Evolutionary conservation across 2,113 vertebrate species (phyloP).

Genomic region (Scopus umbretta): DNA sequence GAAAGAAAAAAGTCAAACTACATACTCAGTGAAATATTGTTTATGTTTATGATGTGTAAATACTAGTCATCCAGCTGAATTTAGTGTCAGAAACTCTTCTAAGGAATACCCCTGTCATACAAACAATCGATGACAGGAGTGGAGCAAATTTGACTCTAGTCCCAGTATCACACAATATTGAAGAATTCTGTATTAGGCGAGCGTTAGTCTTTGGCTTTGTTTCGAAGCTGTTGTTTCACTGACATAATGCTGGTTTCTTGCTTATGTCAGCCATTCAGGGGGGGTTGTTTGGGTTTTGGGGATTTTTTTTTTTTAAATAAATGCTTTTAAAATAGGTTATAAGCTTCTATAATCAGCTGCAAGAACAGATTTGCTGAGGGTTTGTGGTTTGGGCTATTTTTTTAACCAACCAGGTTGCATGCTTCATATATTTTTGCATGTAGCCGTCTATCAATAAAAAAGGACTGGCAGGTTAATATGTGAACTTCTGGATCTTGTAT

Average conservation of each 20-base stretch:
- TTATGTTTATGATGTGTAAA: neutral
- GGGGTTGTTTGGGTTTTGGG: neutral
- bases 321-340: neutral
- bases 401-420: slow-evolving; percentile 4
- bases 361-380: slow-evolving; percentile 16
- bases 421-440: slow-evolving; percentile 30
- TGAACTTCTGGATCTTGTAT: slow-evolving; percentile 2
- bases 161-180: neutral
- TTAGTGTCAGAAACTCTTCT: neutral
- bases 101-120: neutral
- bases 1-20: neutral
- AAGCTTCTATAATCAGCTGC: neutral
- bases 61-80: neutral
- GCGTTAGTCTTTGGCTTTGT: neutral
- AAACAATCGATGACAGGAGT: neutral
- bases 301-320: neutral
- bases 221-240: slow-evolving; percentile 10
- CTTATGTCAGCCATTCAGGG: neutral
- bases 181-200: neutral
- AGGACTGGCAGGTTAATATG: slow-evolving; percentile 17
- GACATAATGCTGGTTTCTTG: neutral
- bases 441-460: slow-evolving; percentile 37
- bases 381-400: neutral
- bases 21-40: neutral
- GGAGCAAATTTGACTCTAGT: neutral